Evolutionary conservation across 2,113 vertebrate species (phyloP).

Genomic region (Mionectes macconnelli): DNA sequence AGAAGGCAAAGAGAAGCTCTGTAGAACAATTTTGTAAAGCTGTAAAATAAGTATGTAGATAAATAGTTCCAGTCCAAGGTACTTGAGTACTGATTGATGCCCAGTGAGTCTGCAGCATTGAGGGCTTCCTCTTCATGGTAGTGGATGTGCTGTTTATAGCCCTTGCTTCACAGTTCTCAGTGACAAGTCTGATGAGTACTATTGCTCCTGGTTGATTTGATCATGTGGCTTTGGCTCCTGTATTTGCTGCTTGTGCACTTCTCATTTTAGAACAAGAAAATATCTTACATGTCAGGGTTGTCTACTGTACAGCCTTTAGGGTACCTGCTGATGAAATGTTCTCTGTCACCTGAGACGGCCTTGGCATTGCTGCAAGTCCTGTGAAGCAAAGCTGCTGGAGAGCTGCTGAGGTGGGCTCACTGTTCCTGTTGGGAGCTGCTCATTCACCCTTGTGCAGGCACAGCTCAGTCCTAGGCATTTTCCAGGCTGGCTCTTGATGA

Average conservation of each 20-base stretch:
- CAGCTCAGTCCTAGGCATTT: not conserved
- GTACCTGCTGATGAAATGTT: not conserved
- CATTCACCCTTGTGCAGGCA: not conserved
- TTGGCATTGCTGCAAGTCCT: not conserved
- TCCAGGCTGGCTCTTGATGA: not conserved
- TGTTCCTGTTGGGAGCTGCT: not conserved
- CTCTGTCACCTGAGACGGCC: not conserved
- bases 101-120: not conserved
- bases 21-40: not conserved
- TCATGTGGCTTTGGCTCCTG: not conserved
- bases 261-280: not conserved
- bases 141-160: not conserved
- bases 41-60: conserved; percentile 10
- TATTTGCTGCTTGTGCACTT: not conserved
- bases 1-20: not conserved
- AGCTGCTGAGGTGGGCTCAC: not conserved
- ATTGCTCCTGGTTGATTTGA: not conserved
- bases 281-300: not conserved
- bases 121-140: not conserved
- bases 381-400: not conserved
- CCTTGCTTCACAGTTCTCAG: not conserved
- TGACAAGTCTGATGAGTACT: not conserved
- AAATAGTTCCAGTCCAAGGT: not conserved
- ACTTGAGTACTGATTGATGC: not conserved
- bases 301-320: not conserved